These are phyloP conservation scores for Lepidonotus clava DNA, from an alignment of 2,888 invertebrate species.

Conservation along the genomic window DNA sequence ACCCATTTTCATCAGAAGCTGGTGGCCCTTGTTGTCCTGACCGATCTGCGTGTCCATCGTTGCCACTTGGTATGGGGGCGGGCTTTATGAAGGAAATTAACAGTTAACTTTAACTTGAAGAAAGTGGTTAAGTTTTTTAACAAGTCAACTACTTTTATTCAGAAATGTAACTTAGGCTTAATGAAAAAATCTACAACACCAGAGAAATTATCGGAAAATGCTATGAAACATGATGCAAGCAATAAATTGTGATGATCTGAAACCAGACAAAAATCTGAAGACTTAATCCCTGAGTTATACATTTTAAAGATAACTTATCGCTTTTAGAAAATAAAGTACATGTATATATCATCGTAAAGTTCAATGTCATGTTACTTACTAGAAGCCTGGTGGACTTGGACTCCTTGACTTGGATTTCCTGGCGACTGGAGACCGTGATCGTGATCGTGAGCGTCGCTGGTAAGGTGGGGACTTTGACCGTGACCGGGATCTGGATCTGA, in stretches of 20 bases:
- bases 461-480: slow-evolving; percentile 69
- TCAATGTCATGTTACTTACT: slow-evolving; percentile 42
- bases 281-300: neutral
- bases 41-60: slow-evolving; percentile 81
- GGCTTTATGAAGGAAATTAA: slow-evolving; percentile 6
- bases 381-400: slow-evolving; percentile 87
- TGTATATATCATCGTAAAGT: neutral
- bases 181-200: too few species aligned
- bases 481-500: slow-evolving; percentile 62
- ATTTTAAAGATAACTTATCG: neutral
- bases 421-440: slow-evolving; percentile 62
- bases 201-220: too few species aligned
- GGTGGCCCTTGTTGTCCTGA: slow-evolving; percentile 96
- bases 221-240: too few species aligned
- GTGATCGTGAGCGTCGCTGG: slow-evolving; percentile 74
- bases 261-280: neutral
- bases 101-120: too few species aligned
- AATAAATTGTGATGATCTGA: neutral
- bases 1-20: slow-evolving; percentile 97
- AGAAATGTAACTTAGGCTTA: too few species aligned
- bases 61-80: slow-evolving; percentile 28
- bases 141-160: too few species aligned
- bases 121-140: too few species aligned
- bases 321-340: neutral
- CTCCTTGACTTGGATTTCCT: slow-evolving; percentile 78